Evolutionary conservation across 1,140 invertebrate species (phyloP).

Genomic region (Hylyphantes graminicola): DNA sequence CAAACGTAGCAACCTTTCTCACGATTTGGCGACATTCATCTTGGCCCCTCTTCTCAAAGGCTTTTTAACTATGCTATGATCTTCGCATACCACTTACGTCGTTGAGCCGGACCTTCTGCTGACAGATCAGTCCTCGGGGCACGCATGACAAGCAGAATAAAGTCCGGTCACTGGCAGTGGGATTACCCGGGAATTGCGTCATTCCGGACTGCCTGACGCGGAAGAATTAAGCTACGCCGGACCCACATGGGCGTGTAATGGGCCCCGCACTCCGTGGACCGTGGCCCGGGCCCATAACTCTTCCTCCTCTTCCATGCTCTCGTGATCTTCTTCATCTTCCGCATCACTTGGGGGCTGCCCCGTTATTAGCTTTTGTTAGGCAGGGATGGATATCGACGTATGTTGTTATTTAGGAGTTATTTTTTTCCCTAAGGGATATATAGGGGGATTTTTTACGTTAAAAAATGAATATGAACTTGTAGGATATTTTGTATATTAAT

Average conservation of each 20-base stretch:
- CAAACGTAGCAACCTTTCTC: no score
- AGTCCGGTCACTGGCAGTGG: constrained; percentile 58
- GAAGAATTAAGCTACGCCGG: constrained; percentile 60
- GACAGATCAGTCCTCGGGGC: constrained; percentile 50
- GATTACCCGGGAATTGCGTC: constrained; percentile 50
- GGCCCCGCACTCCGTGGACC: constrained; percentile 54
- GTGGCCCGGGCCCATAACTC: constrained; percentile 52
- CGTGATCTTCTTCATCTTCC: constrained; percentile 51
- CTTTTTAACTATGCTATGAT: background rate
- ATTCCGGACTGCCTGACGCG: constrained; percentile 53
- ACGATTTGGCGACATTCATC: no score
- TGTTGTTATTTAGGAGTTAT: background rate
- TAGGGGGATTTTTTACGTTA: background rate
- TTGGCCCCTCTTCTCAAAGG: no score
- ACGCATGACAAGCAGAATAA: constrained; percentile 59
- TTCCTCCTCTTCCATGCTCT: constrained; percentile 29
- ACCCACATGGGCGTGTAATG: constrained; percentile 60
- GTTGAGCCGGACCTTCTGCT: background rate
- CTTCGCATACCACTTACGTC: background rate
- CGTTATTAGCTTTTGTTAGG: constrained; percentile 52
- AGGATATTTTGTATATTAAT: no score
- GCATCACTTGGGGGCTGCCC: constrained; percentile 54
- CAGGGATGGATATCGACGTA: no score
- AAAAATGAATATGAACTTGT: no score
- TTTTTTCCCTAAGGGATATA: background rate